Evolutionary conservation across 2,113 vertebrate genomes (phyloP).

Genomic region (Epinephelus fuscoguttatus): DNA sequence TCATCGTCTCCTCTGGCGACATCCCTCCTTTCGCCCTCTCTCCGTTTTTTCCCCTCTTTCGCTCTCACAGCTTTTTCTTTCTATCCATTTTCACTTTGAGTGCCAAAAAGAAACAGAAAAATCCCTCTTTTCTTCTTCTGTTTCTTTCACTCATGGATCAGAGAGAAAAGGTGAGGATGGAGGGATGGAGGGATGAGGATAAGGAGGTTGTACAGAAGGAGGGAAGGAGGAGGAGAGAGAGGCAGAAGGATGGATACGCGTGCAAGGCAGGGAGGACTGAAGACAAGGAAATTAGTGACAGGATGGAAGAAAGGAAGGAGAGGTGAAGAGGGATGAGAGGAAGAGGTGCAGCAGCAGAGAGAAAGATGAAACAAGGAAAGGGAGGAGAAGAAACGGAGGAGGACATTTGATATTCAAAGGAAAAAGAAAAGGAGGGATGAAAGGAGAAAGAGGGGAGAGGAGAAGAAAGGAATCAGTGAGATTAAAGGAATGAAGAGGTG

Average conservation of each 20-base stretch:
- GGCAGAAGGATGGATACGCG: neutral
- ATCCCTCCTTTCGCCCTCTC: conserved; percentile 39
- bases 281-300: neutral
- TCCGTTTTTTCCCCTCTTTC: conserved; percentile 33
- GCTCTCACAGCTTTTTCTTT: neutral
- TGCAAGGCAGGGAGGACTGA: neutral
- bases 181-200: neutral
- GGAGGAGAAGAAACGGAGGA: neutral
- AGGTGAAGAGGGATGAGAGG: neutral
- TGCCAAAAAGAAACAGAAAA: neutral
- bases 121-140: neutral
- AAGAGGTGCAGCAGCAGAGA: neutral
- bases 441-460: neutral
- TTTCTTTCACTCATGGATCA: neutral
- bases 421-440: neutral
- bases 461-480: neutral
- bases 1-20: conserved; percentile 69
- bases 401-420: neutral
- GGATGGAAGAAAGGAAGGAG: neutral
- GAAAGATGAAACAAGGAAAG: neutral
- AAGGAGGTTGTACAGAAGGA: neutral
- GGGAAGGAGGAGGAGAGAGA: neutral
- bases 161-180: conserved; percentile 15
- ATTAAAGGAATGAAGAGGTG: neutral
- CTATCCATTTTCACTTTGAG: conserved; percentile 24